Base-by-base conservation (phyloP, 2,797 vertebrate genomes). In the Euthynnus affinis region DNA sequence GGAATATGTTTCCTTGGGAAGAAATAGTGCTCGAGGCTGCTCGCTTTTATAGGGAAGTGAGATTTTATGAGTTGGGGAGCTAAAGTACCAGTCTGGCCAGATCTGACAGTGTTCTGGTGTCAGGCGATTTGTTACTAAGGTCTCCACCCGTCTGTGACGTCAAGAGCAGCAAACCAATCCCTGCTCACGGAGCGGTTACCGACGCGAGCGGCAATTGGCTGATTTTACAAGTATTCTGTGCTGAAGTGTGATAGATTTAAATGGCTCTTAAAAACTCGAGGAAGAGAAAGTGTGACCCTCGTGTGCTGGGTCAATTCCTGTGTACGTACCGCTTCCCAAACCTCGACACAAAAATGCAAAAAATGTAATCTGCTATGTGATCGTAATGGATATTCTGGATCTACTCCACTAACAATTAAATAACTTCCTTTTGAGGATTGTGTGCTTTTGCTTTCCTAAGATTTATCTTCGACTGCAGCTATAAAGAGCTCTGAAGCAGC, bases 1-100 rank as follows among this genome's bases (percentile, higher is more conserved):
- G 84, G 85, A 91, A 86, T 87, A 84, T 70, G 80, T 84, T 86
- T 91, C 88, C 82, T 73, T 22, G 61, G 78, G 73, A 87, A 86
- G 80, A 90, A 87, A 87, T 71, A 83, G 76, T 74, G 86, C 85
- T 81, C 0, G 2, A 74, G 78, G 95, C 91, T 91, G 92, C 93
- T 95, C 22, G 48, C 74, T 86, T 89, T 78, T 76, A 96, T 94
- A 93, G 66, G 56, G 73, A 74, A 71, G 78, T 34, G 60, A 77
- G 63, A 53, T 86, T 89, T 92, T 81, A 88, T 59, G 81, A 78
- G 81, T 87, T 42, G 37, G 78, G 85, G 78, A 82, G 85, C 65
- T 60, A 32, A 82, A 70, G 86, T 65, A 72, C 65, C 52, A 0
- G 58, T 80, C 23, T 69, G 84, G 69, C 76, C 57, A 76, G 80